phyloP scores from a whole-genome alignment of 2,888 invertebrate species.

The Euplagia quadripunctaria region DNA sequence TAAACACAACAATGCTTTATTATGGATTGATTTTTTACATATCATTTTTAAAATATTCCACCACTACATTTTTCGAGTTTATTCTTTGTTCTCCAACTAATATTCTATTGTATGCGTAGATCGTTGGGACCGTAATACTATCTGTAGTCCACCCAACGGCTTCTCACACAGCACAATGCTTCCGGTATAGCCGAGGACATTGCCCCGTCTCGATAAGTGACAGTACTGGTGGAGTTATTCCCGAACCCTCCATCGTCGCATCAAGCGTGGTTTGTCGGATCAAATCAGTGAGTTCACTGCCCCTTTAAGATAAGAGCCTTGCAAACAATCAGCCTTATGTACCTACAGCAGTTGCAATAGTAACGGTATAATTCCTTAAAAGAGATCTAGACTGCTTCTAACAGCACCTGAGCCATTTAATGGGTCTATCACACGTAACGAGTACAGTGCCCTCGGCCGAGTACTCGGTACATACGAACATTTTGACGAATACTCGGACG shows the following conservation, averaged over 20 bases:
- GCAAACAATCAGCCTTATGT: not conserved
- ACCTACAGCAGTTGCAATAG: not conserved
- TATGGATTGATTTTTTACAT: too few relatives aligned
- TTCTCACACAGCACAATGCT: not conserved
- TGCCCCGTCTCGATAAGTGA: conserved; percentile 12
- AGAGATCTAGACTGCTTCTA: not conserved
- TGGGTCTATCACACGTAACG: too few relatives aligned
- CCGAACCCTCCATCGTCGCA: conserved; percentile 5
- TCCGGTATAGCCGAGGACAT: conserved; percentile 5
- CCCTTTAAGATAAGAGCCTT: conserved; percentile 2
- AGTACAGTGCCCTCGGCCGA: too few relatives aligned
- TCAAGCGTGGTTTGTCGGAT: not conserved
- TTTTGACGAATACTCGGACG: too few relatives aligned
- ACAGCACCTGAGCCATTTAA: not conserved
- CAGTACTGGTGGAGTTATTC: conserved; percentile 9
- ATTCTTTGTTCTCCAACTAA: not conserved
- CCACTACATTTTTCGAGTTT: not conserved
- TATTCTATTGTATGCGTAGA: not conserved
- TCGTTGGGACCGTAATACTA: not conserved
- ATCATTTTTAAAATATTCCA: too few relatives aligned
- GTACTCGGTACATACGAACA: too few relatives aligned
- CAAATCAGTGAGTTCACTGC: conserved; percentile 8
- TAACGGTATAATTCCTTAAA: not conserved
- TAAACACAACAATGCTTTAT: too few relatives aligned
- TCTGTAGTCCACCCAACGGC: not conserved